Base-by-base conservation (phyloP, 2,888 invertebrate genomes). In the Caenorhabditis macrosperma region DNA sequence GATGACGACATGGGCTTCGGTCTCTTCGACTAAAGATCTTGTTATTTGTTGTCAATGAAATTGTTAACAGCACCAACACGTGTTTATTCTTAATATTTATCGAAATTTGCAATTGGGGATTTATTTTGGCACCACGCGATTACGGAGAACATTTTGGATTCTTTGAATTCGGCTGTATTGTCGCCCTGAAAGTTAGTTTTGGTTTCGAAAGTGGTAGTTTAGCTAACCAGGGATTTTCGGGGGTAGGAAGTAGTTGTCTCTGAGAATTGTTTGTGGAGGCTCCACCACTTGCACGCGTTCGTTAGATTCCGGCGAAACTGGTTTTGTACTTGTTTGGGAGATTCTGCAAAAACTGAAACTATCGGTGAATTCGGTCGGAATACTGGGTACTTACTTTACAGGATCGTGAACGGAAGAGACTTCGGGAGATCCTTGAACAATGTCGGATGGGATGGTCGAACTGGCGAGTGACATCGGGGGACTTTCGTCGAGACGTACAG, bases 1-100 rank as follows among this genome's bases (percentile, higher is more conserved):
- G 93, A 93, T 87, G 93, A 93, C 82, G 93, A 93, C 88, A 93
- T 93, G 93, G 93, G 93, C 77, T 93, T 93, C 89, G 93, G 93
- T 83, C 91, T 93, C 46, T 93, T 93, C 90, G 93, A 93, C 88
- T 93, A 93, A 88, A 52, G 38, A 59, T 59, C 57, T 76, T 66
- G 80, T 80, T 75, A 59, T 71, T 79, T 80, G 80, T 80, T 80
- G 38, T 71, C 76, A 76, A 80, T 80, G 52, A 79, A 80, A 61
- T 66, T 80, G 79, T 80, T 80, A 74, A 63, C 55, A 72, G 24
- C 67, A 52, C 46, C 2, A 59, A 52, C 61, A n/a, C 22, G 30
- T 4, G 10, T 28, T 30, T 61, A 38, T 38, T 50, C n/a, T 33
- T 46, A 7, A 28, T 0, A 50, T n/a, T n/a, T n/a, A n/a, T n/a